phyloP scores from a whole-genome alignment of 2,888 invertebrate genomes.

The Allygus modestus region DNA sequence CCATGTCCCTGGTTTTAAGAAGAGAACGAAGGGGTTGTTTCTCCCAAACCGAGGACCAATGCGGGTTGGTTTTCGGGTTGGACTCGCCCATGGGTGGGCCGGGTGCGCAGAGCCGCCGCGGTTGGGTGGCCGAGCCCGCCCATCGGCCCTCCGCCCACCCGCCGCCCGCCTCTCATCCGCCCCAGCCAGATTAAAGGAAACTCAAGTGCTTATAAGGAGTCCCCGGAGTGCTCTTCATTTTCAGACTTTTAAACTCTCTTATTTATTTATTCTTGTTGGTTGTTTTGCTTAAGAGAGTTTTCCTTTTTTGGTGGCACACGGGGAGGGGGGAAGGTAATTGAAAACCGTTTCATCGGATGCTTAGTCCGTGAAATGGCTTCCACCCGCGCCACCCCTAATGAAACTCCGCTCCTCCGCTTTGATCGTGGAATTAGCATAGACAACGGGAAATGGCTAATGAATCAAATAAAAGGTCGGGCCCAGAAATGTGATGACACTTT shows the following conservation, averaged over 20 bases:
- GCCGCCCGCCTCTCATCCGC: not conserved
- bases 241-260: conserved; percentile 55
- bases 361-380: conserved; percentile 50
- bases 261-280: conserved; percentile 56
- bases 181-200: conserved; percentile 47
- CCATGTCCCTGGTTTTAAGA: conserved; percentile 20
- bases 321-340: conserved; percentile 44
- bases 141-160: conserved; percentile 1
- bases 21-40: conserved; percentile 48
- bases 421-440: conserved; percentile 31
- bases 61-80: conserved; percentile 25
- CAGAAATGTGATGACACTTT: conserved; percentile 3
- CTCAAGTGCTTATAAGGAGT: conserved; percentile 53
- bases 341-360: conserved; percentile 56
- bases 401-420: conserved; percentile 2
- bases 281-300: conserved; percentile 53
- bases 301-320: not conserved
- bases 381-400: conserved; percentile 2
- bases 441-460: conserved; percentile 43
- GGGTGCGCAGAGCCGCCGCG: not conserved
- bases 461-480: conserved; percentile 25
- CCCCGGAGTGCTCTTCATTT: conserved; percentile 49
- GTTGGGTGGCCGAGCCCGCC: not conserved
- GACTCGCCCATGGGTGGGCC: conserved; percentile 21
- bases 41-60: conserved; percentile 27